Conservation (phyloP, 2,113 vertebrate genomes). For the Cavia porcellus region DNA sequence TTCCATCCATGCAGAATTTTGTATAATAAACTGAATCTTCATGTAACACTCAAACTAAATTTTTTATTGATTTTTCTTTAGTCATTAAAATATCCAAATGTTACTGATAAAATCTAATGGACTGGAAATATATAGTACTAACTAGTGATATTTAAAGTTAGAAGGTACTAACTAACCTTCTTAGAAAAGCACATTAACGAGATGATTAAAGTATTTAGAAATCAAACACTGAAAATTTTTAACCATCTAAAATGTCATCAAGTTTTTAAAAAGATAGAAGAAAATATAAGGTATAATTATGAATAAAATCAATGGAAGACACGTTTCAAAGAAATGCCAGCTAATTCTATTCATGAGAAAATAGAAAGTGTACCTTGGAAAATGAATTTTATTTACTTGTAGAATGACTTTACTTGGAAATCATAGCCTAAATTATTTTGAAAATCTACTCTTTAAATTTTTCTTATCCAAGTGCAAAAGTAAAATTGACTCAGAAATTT, state of each 20-base stretch:
- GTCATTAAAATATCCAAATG: not conserved
- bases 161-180: not conserved
- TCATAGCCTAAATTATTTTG: conserved; percentile 13
- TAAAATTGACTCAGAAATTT: conserved; percentile 35
- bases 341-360: conserved; percentile 16
- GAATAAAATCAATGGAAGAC: not conserved
- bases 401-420: conserved; percentile 11
- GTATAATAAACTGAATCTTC: not conserved
- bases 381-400: conserved; percentile 4
- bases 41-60: not conserved
- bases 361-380: not conserved
- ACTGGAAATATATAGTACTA: not conserved
- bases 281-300: conserved; percentile 40
- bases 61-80: conserved; percentile 3
- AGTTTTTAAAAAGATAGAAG: conserved; percentile 7
- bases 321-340: not conserved
- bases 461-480: not conserved
- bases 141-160: conserved; percentile 62
- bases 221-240: not conserved
- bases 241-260: conserved; percentile 5
- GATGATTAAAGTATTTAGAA: conserved; percentile 15
- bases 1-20: not conserved
- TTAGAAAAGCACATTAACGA: conserved; percentile 50
- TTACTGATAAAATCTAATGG: not conserved
- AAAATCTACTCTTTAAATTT: not conserved